Base-by-base conservation (phyloP, 2,113 vertebrate species). In the Phalacrocorax carbo region DNA sequence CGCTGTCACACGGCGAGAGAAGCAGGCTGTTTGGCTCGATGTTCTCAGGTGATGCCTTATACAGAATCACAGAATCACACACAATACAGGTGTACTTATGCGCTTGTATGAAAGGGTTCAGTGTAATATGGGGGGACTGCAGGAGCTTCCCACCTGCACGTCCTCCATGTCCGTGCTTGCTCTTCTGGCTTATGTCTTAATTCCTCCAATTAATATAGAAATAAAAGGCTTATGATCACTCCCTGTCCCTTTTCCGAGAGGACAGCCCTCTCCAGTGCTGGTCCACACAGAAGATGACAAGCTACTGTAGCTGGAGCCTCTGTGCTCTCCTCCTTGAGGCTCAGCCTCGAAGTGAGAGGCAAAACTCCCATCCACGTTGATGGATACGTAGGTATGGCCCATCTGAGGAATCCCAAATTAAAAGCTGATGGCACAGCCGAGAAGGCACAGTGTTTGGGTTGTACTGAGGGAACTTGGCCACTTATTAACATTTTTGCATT, bases 31-130 rank as follows among this genome's bases (percentile, higher is more conserved):
- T n/a, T 27, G 61, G 30, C 61, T 17, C 7, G 11, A 4, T 7
- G 51, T 27, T 46, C 38, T 46, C 30, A 13, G 3, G 23, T 9
- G 34, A 15, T 18, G 11, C 15, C 51, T 38, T 38, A 38, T 38
- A 38, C 38, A 38, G 38, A 38, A 38, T 38, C 38, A 38, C 38
- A 38, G 38, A 38, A 38, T 38, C 38, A 38, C 38, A 38, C 38
- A 38, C 38, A 38, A 8, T 4, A 5, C 1, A 61, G 13, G 8
- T 10, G 36, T 14, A 26, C 5, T 15, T 17, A 11, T 1, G 30
- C 6, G 12, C 14, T 54, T 36, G 30, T 11, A 36, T 36, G 30
- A 30, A 80, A 29, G 52, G 27, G 14, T 55, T 7, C 23, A 4
- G 30, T 16, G 38, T 11, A 32, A 62, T 13, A 19, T 1, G 4